Evolutionary conservation across 1,140 invertebrate species (phyloP).

Genomic region (Triops cancriformis): DNA sequence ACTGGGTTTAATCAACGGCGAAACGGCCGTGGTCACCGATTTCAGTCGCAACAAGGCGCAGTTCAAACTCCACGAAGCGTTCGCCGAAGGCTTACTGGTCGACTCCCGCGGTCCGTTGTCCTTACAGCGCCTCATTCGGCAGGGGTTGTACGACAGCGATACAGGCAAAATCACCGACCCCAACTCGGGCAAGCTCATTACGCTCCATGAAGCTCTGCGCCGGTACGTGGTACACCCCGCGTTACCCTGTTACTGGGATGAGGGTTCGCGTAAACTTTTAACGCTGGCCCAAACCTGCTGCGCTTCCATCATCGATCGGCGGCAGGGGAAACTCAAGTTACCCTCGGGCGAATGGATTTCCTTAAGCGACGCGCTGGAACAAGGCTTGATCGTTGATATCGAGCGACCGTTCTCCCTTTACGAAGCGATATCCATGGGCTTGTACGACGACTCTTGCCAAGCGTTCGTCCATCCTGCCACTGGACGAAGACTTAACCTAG

Average conservation of each 20-base stretch:
- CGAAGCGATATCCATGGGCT: constrained; percentile 69
- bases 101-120: constrained; percentile 74
- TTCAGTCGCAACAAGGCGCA: constrained; percentile 53
- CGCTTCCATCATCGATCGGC: constrained; percentile 69
- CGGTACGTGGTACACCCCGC: constrained; percentile 67
- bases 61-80: constrained; percentile 67
- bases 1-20: constrained; percentile 60
- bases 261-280: constrained; percentile 55
- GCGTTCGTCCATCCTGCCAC: constrained; percentile 73
- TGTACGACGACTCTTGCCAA: constrained; percentile 62
- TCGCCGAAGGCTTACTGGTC: constrained; percentile 66
- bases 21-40: constrained; percentile 61
- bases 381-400: constrained; percentile 73
- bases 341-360: constrained; percentile 54
- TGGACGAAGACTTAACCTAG: constrained; percentile 64
- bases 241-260: constrained; percentile 70
- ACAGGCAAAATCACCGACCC: constrained; percentile 75
- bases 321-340: constrained; percentile 66
- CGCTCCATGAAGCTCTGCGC: constrained; percentile 73
- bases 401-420: constrained; percentile 73
- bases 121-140: constrained; percentile 73
- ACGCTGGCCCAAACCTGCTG: constrained; percentile 68
- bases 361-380: constrained; percentile 59
- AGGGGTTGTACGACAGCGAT: constrained; percentile 70
- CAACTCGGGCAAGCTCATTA: constrained; percentile 60